Percentiles rank a stretch among this genome's conserved stretches.
Evolutionary conservation across 2,888 invertebrate species (phyloP).

Genomic region (Caenorhabditis japonica): DNA sequence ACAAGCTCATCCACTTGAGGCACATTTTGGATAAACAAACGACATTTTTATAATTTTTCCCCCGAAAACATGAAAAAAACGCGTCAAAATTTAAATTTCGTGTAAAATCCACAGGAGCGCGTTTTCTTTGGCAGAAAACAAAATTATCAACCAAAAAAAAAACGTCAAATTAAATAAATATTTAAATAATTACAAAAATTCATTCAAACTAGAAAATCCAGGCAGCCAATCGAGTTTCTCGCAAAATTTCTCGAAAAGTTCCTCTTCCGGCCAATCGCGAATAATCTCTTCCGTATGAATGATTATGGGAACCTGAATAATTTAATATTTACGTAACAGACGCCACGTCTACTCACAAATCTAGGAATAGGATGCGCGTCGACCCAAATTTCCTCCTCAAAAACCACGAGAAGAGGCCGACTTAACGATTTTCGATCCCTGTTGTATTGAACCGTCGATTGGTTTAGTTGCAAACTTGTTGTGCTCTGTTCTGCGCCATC

Average conservation of each 20-base stretch:
- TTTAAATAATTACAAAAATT: no score
- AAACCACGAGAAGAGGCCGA: slow-evolving; percentile 36
- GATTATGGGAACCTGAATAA: slow-evolving; percentile 42
- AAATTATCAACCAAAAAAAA: no score
- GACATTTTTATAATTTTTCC: no score
- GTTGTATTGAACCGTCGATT: slow-evolving; percentile 9
- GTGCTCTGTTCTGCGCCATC: slow-evolving; percentile 3
- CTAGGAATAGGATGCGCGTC: slow-evolving; percentile 53
- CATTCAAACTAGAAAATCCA: no score
- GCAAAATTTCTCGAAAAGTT: slow-evolving; percentile 38
- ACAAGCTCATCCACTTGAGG: no score
- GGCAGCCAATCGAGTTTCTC: slow-evolving; percentile 41
- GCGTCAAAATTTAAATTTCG: no score
- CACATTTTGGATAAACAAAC: no score
- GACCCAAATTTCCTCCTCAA: slow-evolving; percentile 44
- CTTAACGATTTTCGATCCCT: slow-evolving; percentile 12
- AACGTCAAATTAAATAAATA: no score
- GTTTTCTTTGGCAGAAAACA: no score
- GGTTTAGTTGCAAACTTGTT: slow-evolving; percentile 8
- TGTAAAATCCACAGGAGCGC: no score
- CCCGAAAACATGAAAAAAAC: no score
- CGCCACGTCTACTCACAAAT: slow-evolving; percentile 30
- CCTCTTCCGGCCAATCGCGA: slow-evolving; percentile 27
- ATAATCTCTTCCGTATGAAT: slow-evolving; percentile 40
- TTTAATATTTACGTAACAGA: no score